A percentile compares a stretch with the other conserved stretches of the same genome.
phyloP scores from a whole-genome alignment of 2,888 invertebrate species.

The Dryobota labecula region DNA sequence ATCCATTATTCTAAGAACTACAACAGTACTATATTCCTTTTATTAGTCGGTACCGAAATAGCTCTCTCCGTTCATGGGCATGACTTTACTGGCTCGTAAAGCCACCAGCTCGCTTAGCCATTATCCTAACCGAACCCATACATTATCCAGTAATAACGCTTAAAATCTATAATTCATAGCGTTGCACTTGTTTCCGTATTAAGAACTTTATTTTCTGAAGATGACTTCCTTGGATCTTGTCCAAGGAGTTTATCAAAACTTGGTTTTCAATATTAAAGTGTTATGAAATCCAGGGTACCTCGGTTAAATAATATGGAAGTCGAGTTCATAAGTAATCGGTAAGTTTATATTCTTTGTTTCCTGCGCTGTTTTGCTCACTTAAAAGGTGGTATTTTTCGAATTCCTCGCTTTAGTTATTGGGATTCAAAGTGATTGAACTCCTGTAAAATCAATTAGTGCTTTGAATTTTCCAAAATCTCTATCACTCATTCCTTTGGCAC shows the following conservation, averaged over 20 bases:
- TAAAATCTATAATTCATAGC: constrained; percentile 53
- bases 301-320: not conserved
- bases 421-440: not conserved
- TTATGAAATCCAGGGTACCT: constrained; percentile 10
- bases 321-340: not conserved
- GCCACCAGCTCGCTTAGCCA: constrained; percentile 40
- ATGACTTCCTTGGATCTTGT: constrained; percentile 37
- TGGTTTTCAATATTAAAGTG: constrained; percentile 3
- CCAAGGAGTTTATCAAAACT: constrained; percentile 5
- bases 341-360: not conserved
- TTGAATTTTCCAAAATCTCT: not conserved
- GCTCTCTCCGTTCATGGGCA: constrained; percentile 54
- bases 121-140: constrained; percentile 53
- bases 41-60: constrained; percentile 64
- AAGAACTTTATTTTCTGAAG: constrained; percentile 26
- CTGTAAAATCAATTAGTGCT: constrained; percentile 5
- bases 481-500: not conserved
- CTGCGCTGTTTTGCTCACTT: not conserved
- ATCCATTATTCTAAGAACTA: constrained; percentile 51
- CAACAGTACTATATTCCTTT: constrained; percentile 47
- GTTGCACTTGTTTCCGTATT: constrained; percentile 45
- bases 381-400: not conserved
- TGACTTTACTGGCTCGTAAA: constrained; percentile 61
- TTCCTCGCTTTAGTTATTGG: not conserved
- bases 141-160: constrained; percentile 50